Evolutionary conservation across 2,888 invertebrate species (phyloP).

Genomic region (Hetaerina titia): DNA sequence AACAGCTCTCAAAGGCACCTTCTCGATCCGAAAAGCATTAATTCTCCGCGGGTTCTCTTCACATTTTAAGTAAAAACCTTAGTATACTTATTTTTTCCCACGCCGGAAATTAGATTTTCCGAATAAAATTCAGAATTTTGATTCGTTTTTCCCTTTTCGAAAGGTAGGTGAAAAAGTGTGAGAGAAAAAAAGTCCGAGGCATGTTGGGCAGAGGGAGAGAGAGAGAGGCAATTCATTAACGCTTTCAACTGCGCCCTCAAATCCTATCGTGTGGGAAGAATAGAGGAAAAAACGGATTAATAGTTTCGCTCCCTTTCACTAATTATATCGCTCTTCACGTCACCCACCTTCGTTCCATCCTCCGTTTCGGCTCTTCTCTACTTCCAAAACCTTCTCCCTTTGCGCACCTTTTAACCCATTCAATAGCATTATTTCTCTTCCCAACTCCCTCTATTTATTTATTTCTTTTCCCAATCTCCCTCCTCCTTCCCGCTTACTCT

Average conservation of each 20-base stretch:
- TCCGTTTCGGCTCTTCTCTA: background rate
- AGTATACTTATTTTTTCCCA: background rate
- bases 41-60: background rate
- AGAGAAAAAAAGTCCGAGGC: background rate
- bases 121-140: background rate
- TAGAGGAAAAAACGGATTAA: constrained; percentile 25
- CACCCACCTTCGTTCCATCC: background rate
- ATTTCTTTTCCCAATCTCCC: background rate
- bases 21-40: constrained; percentile 2
- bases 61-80: background rate
- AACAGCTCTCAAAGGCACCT: background rate
- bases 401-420: background rate
- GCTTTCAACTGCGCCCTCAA: constrained; percentile 11
- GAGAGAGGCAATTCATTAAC: constrained; percentile 8
- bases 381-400: background rate
- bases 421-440: background rate
- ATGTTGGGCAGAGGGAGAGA: background rate
- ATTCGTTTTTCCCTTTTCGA: background rate
- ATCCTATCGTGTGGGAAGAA: constrained; percentile 17
- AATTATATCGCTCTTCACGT: background rate
- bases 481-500: background rate
- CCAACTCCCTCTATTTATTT: background rate
- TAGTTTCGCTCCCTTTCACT: constrained; percentile 36
- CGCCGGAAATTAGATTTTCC: constrained; percentile 39
- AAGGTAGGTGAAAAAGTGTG: background rate